Conservation (phyloP, 1,140 invertebrate species). For the Aphelenchoides fujianensis region DNA sequence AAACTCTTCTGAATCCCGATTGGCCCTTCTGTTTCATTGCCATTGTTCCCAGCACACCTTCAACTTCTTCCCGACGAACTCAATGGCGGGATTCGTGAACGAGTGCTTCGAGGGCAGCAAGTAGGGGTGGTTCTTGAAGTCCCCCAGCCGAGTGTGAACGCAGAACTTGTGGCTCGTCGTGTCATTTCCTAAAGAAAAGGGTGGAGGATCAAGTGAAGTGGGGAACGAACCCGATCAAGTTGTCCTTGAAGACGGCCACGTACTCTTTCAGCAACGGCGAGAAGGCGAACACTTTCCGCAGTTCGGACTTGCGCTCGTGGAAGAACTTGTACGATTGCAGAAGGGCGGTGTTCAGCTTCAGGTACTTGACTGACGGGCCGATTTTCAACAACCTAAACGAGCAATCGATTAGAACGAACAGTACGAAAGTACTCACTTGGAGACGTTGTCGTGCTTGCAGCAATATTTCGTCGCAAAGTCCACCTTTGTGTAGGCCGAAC, state of each 20-base stretch:
- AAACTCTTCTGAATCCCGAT: not conserved
- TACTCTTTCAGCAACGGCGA: not conserved
- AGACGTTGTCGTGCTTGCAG: slow-evolving; percentile 8
- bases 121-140: slow-evolving; percentile 2
- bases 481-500: not conserved
- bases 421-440: not conserved
- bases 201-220: not conserved
- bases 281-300: slow-evolving; percentile 2
- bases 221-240: slow-evolving; percentile 5
- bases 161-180: not conserved
- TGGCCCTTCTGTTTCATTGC: too few relatives aligned
- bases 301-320: not conserved
- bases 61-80: not conserved
- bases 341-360: not conserved
- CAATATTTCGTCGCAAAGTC: slow-evolving; percentile 1
- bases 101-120: slow-evolving; percentile 5
- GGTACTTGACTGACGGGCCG: not conserved
- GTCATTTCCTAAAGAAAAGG: not conserved
- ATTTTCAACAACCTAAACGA: not conserved
- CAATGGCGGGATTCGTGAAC: slow-evolving; percentile 5
- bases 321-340: slow-evolving; percentile 12
- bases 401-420: not conserved
- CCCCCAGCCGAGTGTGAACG: slow-evolving; percentile 11
- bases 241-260: not conserved
- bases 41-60: not conserved